phyloP scores from a whole-genome alignment of 92 coral and sea anemone species.

The Palythoa caribaeorum region DNA sequence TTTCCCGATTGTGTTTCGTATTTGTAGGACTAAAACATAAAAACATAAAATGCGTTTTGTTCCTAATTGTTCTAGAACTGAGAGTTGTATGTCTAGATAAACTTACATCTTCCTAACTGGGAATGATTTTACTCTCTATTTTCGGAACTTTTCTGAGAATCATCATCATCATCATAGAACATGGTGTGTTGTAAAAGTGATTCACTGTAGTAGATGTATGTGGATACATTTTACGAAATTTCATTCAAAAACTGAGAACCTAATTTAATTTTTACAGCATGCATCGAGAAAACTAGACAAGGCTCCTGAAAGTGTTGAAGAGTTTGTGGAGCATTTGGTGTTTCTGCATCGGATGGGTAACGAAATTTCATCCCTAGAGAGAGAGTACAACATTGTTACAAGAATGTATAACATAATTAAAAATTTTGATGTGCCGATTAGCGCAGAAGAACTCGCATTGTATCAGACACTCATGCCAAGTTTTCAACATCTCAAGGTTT shows the following conservation, averaged over 20 bases:
- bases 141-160: too few species aligned
- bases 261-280: slow-evolving; percentile 57
- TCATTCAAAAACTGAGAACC: background rate
- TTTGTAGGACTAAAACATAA: too few species aligned
- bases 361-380: slow-evolving; percentile 83
- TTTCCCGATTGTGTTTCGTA: too few species aligned
- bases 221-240: background rate
- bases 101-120: too few species aligned
- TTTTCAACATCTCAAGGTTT: slow-evolving; percentile 94
- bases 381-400: slow-evolving; percentile 80
- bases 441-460: slow-evolving; percentile 89
- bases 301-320: slow-evolving; percentile 88
- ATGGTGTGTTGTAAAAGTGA: too few species aligned
- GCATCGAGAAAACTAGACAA: slow-evolving; percentile 89
- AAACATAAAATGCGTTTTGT: too few species aligned
- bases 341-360: slow-evolving; percentile 85
- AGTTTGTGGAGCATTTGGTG: slow-evolving; percentile 91
- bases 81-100: too few species aligned
- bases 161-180: too few species aligned
- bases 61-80: too few species aligned
- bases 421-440: slow-evolving; percentile 83
- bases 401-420: slow-evolving; percentile 86
- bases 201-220: background rate
- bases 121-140: too few species aligned
- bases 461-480: slow-evolving; percentile 96